Conservation (phyloP, 2,797 vertebrate genomes). For the Hozukius guyotensis region DNA sequence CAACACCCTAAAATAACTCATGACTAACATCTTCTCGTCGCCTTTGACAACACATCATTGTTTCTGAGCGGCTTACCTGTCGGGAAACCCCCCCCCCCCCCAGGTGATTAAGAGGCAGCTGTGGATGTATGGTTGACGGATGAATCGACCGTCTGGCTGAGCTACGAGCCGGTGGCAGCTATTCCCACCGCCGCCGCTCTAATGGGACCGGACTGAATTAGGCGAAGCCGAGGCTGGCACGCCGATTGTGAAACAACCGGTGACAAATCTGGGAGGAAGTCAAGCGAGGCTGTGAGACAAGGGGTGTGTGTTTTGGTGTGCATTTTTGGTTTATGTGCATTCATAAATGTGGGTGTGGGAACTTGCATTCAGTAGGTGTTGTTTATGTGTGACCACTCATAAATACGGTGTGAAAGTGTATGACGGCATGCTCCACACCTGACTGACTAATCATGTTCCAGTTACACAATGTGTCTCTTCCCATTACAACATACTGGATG, state of each 20-base stretch:
- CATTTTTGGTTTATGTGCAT: conserved; percentile 12
- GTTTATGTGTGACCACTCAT: not conserved
- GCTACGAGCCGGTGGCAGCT: not conserved
- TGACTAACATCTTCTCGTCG: conserved; percentile 42
- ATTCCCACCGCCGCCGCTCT: not conserved
- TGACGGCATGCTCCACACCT: conserved; percentile 44
- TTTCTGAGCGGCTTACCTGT: conserved; percentile 64
- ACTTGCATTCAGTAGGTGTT: conserved; percentile 5
- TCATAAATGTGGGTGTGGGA: conserved; percentile 1
- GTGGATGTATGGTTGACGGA: conserved; percentile 29
- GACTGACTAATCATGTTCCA: conserved; percentile 53
- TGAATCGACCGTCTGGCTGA: conserved; percentile 51
- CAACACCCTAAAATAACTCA: conserved; percentile 48
- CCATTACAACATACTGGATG: conserved; percentile 56
- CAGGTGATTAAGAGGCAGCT: conserved; percentile 62
- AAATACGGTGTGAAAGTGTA: not conserved
- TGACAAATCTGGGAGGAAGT: conserved; percentile 55
- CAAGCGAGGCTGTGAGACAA: not conserved
- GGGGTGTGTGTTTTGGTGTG: conserved; percentile 46
- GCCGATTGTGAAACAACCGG: conserved; percentile 45
- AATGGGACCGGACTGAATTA: conserved; percentile 9
- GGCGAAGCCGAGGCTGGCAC: conserved; percentile 3
- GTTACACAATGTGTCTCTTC: conserved; percentile 62
- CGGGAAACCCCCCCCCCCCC: not conserved
- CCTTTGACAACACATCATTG: conserved; percentile 60